Conservation (phyloP, 2,888 invertebrate species). For the Lottia scabra region DNA sequence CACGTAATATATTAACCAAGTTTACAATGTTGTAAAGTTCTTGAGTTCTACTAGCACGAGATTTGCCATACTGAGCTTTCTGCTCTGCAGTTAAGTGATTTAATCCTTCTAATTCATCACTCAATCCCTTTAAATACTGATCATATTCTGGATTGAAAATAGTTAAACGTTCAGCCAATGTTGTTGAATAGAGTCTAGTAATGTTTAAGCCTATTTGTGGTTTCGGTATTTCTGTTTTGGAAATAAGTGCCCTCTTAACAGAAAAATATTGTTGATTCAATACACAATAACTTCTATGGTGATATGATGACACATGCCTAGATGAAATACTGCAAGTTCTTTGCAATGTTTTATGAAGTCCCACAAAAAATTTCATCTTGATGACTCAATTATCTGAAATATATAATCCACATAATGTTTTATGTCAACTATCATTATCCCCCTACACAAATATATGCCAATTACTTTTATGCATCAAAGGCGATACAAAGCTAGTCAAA, state of each 20-base stretch:
- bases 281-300: no score
- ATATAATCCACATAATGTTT: not conserved
- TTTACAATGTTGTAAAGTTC: slow-evolving; percentile 11
- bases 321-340: not conserved
- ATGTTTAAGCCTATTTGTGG: no score
- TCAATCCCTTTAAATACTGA: slow-evolving; percentile 14
- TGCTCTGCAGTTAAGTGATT: not conserved
- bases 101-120: slow-evolving; percentile 19
- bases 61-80: not conserved
- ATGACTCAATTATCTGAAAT: not conserved
- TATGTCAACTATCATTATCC: not conserved
- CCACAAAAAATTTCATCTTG: not conserved
- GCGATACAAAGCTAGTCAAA: no score
- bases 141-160: slow-evolving; percentile 2
- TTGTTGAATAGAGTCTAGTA: no score
- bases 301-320: not conserved
- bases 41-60: not conserved
- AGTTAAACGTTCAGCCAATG: not conserved
- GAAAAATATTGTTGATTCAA: no score
- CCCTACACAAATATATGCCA: no score
- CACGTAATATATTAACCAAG: not conserved
- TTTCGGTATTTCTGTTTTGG: no score
- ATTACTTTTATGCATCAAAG: no score
- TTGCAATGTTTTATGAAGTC: no score
- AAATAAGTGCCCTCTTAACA: no score